Conservation (phyloP, 2,797 vertebrate genomes). For the Loriculus beryllinus region DNA sequence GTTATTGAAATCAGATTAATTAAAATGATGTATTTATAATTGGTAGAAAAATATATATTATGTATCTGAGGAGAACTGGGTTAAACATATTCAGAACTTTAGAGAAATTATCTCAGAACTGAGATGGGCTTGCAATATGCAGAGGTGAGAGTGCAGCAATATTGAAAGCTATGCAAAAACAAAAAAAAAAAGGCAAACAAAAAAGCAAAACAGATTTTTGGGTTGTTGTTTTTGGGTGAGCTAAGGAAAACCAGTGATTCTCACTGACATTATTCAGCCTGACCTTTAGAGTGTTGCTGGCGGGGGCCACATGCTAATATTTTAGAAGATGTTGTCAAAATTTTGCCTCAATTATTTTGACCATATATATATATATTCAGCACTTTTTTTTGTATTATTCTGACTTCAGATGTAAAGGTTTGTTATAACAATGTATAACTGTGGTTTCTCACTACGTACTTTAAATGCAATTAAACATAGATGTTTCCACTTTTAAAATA, state of each 20-base stretch:
- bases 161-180: constrained; percentile 76
- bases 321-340: constrained; percentile 58
- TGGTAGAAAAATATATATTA: constrained; percentile 75
- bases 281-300: constrained; percentile 66
- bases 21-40: constrained; percentile 77
- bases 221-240: constrained; percentile 3
- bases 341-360: constrained; percentile 70
- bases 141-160: constrained; percentile 69
- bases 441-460: constrained; percentile 72
- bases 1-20: constrained; percentile 75
- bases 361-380: constrained; percentile 57
- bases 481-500: constrained; percentile 73
- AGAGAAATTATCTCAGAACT: constrained; percentile 54
- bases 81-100: constrained; percentile 59
- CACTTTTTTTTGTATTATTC: constrained; percentile 74
- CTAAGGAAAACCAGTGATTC: constrained; percentile 50
- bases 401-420: constrained; percentile 75
- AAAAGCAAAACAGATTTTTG: constrained; percentile 30
- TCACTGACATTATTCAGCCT: constrained; percentile 61
- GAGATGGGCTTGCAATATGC: constrained; percentile 55
- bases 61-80: constrained; percentile 70
- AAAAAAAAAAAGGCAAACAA: background rate
- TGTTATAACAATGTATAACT: constrained; percentile 72
- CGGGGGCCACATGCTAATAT: constrained; percentile 61
- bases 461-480: constrained; percentile 77